Percentiles rank a stretch among this genome's conserved stretches.
Evolutionary conservation across 2,797 vertebrate genomes (phyloP).

Genomic region (Betta splendens): DNA sequence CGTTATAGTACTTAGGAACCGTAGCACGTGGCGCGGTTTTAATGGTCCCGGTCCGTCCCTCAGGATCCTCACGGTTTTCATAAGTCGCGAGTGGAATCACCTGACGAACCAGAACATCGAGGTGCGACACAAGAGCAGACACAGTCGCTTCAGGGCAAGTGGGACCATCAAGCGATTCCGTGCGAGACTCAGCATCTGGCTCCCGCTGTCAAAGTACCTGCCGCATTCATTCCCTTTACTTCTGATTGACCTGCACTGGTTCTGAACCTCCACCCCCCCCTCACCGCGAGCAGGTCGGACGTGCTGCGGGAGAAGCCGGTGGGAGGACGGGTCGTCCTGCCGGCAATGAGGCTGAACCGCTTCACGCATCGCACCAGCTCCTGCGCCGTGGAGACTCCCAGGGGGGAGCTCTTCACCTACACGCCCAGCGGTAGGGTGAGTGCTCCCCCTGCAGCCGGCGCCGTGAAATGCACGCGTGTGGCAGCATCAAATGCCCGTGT

Average conservation of each 20-base stretch:
- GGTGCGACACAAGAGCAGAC: conserved; percentile 87
- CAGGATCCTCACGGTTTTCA: conserved; percentile 92
- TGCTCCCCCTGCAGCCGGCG: neutral
- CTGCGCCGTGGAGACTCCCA: conserved; percentile 89
- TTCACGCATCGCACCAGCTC: conserved; percentile 88
- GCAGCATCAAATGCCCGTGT: neutral
- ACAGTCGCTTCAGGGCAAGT: conserved; percentile 91
- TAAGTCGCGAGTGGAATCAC: conserved; percentile 92
- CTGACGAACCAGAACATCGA: conserved; percentile 88
- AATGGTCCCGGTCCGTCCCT: conserved; percentile 14
- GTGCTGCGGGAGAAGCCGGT: conserved; percentile 85
- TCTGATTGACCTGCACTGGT: too few species aligned
- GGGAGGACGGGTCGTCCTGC: conserved; percentile 84
- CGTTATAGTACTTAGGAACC: neutral
- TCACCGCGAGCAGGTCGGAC: conserved; percentile 79
- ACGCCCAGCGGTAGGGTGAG: conserved; percentile 88
- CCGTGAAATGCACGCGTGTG: neutral
- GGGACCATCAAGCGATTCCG: conserved; percentile 94
- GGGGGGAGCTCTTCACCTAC: conserved; percentile 89
- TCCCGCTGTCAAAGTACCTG: conserved; percentile 89
- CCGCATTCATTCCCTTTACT: neutral
- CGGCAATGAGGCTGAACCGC: conserved; percentile 83
- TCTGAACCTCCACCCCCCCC: too few species aligned
- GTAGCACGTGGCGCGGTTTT: too few species aligned
- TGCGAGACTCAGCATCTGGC: conserved; percentile 91